Percentiles rank a stretch among this genome's conserved stretches.
Evolutionary conservation across 2,888 invertebrate species (phyloP).

Genomic region (Pristionchus exspectatus): DNA sequence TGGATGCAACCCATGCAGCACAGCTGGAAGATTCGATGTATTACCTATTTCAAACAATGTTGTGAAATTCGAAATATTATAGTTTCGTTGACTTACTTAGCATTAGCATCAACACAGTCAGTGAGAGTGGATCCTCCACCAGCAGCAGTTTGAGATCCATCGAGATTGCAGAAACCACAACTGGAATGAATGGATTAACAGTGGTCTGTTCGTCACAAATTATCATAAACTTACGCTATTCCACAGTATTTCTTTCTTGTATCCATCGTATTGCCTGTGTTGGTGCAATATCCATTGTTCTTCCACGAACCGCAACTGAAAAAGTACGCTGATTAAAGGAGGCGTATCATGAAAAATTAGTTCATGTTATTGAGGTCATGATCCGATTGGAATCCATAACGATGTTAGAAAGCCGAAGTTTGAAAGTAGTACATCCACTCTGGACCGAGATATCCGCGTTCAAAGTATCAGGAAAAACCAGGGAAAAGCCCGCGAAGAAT

Average conservation of each 20-base stretch:
- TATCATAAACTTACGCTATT: background rate
- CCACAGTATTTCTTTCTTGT: background rate
- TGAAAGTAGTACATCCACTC: too few relatives aligned
- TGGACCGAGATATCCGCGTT: too few relatives aligned
- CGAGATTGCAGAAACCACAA: constrained; percentile 4
- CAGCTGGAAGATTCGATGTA: background rate
- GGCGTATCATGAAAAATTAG: too few relatives aligned
- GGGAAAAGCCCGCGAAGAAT: too few relatives aligned
- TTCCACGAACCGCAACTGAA: background rate
- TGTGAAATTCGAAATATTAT: too few relatives aligned
- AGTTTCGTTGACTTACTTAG: background rate
- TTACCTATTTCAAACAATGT: background rate
- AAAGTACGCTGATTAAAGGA: background rate
- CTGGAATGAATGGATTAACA: background rate
- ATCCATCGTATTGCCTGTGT: background rate
- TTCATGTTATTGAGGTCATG: too few relatives aligned
- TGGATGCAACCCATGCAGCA: background rate
- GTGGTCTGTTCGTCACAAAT: background rate
- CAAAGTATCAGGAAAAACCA: too few relatives aligned
- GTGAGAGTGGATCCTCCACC: constrained; percentile 20
- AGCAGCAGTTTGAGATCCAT: constrained; percentile 36
- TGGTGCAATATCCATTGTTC: constrained; percentile 27
- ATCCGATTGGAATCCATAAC: too few relatives aligned
- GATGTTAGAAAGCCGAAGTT: too few relatives aligned
- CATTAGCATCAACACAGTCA: background rate